Percentiles rank a stretch among this genome's conserved stretches.
Evolutionary conservation across 2,797 vertebrate species (phyloP).

Genomic region (Chrysocyon brachyurus): DNA sequence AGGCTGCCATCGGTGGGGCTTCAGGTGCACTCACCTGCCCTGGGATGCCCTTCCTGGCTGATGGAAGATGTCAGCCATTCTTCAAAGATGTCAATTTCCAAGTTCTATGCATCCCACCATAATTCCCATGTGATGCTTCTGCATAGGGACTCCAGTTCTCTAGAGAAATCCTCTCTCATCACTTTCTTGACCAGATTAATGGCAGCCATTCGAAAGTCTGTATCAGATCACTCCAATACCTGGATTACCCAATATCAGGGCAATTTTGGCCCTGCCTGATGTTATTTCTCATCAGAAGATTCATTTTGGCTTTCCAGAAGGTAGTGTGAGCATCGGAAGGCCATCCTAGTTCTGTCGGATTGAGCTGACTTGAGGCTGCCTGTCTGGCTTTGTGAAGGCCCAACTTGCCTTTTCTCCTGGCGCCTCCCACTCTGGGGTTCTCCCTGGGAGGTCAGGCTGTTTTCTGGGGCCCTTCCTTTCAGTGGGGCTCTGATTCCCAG

Average conservation of each 20-base stretch:
- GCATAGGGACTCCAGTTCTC: background rate
- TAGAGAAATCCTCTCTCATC: slow-evolving; percentile 33
- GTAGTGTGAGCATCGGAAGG: background rate
- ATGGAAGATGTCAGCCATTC: background rate
- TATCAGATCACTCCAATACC: slow-evolving; percentile 7
- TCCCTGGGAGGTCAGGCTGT: background rate
- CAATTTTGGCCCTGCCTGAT: slow-evolving; percentile 43
- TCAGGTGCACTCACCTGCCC: background rate
- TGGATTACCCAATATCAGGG: slow-evolving; percentile 11
- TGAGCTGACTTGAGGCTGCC: slow-evolving; percentile 28
- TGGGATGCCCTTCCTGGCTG: background rate
- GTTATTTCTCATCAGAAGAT: slow-evolving; percentile 53
- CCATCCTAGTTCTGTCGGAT: slow-evolving; percentile 33
- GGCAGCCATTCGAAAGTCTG: slow-evolving; percentile 62
- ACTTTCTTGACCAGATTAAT: slow-evolving; percentile 50
- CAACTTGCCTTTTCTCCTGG: background rate
- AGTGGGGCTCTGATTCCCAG: background rate
- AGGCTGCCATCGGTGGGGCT: background rate
- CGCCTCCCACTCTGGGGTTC: background rate
- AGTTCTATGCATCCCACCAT: background rate
- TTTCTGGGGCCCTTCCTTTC: background rate
- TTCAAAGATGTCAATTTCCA: slow-evolving; percentile 12
- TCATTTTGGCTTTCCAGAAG: slow-evolving; percentile 70
- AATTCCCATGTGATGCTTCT: slow-evolving; percentile 5
- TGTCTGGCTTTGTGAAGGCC: background rate